phyloP scores from a whole-genome alignment of 2,113 vertebrate genomes.

The Sula dactylatra region DNA sequence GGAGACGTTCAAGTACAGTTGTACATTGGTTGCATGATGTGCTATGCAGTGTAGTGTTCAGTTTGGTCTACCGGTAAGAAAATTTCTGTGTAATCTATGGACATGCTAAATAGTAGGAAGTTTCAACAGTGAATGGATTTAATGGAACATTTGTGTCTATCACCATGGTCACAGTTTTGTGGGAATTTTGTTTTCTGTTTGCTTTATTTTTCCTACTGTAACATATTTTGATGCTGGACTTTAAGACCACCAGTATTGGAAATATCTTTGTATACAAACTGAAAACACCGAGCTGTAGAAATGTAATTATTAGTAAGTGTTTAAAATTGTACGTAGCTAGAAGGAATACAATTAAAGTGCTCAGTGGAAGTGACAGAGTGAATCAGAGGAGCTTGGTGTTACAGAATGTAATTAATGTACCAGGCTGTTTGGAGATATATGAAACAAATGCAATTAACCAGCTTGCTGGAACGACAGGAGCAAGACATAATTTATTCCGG shows the following conservation, averaged over 20 bases:
- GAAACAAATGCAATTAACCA: slow-evolving; percentile 80
- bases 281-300: neutral
- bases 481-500: slow-evolving; percentile 51
- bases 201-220: neutral
- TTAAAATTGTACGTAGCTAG: slow-evolving; percentile 49
- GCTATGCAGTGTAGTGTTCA: neutral
- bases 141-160: neutral
- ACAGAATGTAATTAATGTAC: slow-evolving; percentile 77
- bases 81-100: neutral
- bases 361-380: slow-evolving; percentile 74
- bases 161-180: neutral
- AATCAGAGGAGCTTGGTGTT: slow-evolving; percentile 72
- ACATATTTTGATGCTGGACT: neutral
- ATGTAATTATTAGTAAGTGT: slow-evolving; percentile 45
- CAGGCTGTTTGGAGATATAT: slow-evolving; percentile 67
- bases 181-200: neutral
- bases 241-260: neutral
- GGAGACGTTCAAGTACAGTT: neutral
- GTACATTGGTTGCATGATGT: neutral
- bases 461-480: slow-evolving; percentile 61
- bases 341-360: slow-evolving; percentile 69
- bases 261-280: neutral
- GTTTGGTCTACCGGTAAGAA: neutral
- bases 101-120: neutral
- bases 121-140: neutral